phyloP scores from a whole-genome alignment of 1,140 invertebrate genomes.

The Capitella teleta region DNA sequence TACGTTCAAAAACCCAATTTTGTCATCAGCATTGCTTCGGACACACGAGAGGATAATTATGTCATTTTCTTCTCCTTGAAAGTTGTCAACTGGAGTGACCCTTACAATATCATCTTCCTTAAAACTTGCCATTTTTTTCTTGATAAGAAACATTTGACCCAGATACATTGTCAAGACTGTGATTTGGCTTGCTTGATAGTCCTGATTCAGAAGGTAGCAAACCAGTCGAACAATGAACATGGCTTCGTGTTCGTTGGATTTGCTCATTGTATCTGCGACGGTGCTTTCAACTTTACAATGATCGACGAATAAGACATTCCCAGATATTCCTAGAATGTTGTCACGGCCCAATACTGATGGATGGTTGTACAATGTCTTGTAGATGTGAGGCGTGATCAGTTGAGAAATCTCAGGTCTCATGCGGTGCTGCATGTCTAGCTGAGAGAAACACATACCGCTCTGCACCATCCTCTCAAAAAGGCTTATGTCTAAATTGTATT shows the following conservation, averaged over 20 bases:
- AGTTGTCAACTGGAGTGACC: conserved; percentile 19
- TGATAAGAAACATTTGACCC: conserved; percentile 52
- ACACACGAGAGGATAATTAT: conserved; percentile 72
- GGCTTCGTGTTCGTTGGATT: conserved; percentile 26
- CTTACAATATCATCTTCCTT: conserved; percentile 2
- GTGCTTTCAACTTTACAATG: conserved; percentile 18
- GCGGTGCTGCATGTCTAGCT: conserved; percentile 37
- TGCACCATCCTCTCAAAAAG: conserved; percentile 27
- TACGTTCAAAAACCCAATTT: conserved; percentile 63
- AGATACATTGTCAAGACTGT: conserved; percentile 35
- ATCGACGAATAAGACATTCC: conserved; percentile 27
- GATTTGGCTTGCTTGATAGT: conserved; percentile 25
- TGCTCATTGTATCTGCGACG: conserved; percentile 19
- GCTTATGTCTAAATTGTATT: conserved; percentile 28
- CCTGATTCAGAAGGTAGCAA: conserved; percentile 30
- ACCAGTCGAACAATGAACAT: conserved; percentile 19
- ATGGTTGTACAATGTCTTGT: conserved; percentile 20
- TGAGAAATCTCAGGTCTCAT: conserved; percentile 41
- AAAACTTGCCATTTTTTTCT: neutral
- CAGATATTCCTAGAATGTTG: conserved; percentile 20
- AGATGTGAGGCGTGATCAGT: conserved; percentile 31
- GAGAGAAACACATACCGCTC: conserved; percentile 20
- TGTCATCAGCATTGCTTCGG: conserved; percentile 52
- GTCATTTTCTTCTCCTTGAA: conserved; percentile 68
- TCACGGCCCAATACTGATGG: conserved; percentile 17